Evolutionary conservation across 1,140 invertebrate genomes (phyloP).

Genomic region (Procambarus virginalis): DNA sequence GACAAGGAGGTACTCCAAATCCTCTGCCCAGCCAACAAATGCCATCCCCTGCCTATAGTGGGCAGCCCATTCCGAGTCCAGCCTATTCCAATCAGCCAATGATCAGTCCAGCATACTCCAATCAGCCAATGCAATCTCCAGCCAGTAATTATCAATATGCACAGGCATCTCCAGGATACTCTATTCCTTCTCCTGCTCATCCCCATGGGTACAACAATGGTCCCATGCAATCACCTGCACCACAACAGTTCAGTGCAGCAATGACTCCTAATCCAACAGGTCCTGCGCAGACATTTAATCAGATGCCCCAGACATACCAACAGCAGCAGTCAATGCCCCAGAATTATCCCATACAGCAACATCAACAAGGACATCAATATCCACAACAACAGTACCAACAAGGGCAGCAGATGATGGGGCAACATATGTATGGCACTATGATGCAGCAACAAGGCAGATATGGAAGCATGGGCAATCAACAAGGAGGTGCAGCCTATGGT

Average conservation of each 20-base stretch:
- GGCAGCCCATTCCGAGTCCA: constrained; percentile 71
- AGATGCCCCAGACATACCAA: constrained; percentile 69
- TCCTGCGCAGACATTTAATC: constrained; percentile 48
- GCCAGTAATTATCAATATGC: constrained; percentile 68
- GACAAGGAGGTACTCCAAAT: constrained; percentile 51
- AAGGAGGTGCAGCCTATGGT: constrained; percentile 46
- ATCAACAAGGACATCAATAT: constrained; percentile 73
- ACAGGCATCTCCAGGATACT: constrained; percentile 59
- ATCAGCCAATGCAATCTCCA: constrained; percentile 59
- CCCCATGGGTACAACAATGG: constrained; percentile 73
- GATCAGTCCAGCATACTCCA: constrained; percentile 68
- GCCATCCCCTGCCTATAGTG: constrained; percentile 67
- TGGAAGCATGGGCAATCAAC: constrained; percentile 24
- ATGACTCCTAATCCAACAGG: constrained; percentile 52
- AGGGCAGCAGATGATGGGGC: constrained; percentile 66
- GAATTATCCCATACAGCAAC: constrained; percentile 71
- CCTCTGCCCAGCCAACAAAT: constrained; percentile 59
- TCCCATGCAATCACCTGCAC: constrained; percentile 78
- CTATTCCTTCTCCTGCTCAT: constrained; percentile 60
- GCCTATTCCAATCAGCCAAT: constrained; percentile 66
- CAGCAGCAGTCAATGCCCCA: constrained; percentile 72
- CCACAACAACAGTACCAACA: constrained; percentile 73
- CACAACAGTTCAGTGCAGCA: constrained; percentile 70
- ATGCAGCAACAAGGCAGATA: constrained; percentile 63
- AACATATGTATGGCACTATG: constrained; percentile 66